These are phyloP conservation scores for Coreoperca whiteheadi DNA, from an alignment of 2,113 vertebrate genomes.

Conservation along the genomic window DNA sequence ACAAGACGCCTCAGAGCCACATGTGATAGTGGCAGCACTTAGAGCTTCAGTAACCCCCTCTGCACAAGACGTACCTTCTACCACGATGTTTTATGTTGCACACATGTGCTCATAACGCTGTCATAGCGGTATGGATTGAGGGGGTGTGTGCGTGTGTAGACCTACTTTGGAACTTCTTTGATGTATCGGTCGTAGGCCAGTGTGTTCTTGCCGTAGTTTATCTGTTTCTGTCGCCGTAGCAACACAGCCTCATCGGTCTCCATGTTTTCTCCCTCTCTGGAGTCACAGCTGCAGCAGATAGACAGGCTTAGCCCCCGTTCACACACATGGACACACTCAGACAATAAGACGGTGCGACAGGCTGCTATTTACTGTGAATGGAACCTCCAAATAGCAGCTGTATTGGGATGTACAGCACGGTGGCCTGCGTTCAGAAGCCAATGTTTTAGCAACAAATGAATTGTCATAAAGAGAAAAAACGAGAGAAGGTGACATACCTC, in stretches of 20 bases:
- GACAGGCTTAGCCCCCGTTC: neutral
- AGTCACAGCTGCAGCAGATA: slow-evolving; percentile 88
- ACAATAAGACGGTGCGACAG: neutral
- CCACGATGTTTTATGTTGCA: neutral
- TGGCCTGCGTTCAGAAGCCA: neutral
- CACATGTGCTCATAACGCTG: neutral
- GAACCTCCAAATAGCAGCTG: neutral
- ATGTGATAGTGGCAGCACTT: neutral
- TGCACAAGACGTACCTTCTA: neutral
- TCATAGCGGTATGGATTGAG: neutral
- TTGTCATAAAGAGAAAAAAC: neutral
- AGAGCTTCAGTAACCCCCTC: neutral
- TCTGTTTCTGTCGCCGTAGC: slow-evolving; percentile 96
- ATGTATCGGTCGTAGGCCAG: slow-evolving; percentile 94
- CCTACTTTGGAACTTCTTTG: slow-evolving; percentile 93
- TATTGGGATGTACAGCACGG: neutral
- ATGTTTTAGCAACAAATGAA: neutral
- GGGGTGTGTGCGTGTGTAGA: neutral
- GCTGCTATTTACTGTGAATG: neutral
- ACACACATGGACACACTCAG: neutral
- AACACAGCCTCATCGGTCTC: slow-evolving; percentile 93
- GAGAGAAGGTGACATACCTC: slow-evolving; percentile 82
- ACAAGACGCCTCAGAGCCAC: neutral
- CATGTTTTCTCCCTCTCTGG: slow-evolving; percentile 89
- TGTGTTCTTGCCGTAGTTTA: slow-evolving; percentile 97